Percentiles rank a stretch among this genome's conserved stretches.
Conservation (phyloP, 2,888 invertebrate species). For the Venusia cambrica region DNA sequence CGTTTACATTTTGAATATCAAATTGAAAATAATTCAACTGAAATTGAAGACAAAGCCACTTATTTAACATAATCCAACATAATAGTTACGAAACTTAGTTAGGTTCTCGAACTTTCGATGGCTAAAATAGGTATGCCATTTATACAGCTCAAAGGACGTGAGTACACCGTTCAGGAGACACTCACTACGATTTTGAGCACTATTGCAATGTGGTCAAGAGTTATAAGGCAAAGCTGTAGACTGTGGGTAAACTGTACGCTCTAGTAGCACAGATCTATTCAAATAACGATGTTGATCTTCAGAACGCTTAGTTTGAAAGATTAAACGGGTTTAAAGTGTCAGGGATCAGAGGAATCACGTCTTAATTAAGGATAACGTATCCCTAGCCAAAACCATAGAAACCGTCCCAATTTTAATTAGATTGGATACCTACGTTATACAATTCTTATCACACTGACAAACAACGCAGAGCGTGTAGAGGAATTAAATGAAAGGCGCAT, state of each 20-base stretch:
- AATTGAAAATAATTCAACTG: no score
- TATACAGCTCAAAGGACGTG: no score
- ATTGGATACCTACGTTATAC: no score
- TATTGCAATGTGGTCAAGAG: not conserved
- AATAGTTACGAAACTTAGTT: conserved; percentile 1
- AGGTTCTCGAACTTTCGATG: conserved; percentile 4
- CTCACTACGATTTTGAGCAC: not conserved
- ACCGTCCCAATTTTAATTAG: no score
- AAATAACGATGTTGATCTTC: conserved; percentile 17
- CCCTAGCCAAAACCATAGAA: no score
- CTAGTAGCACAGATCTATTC: conserved; percentile 11
- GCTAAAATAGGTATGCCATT: conserved; percentile 10
- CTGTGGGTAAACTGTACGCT: conserved; percentile 2
- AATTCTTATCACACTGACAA: no score
- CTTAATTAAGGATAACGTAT: conserved; percentile 13
- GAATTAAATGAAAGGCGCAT: no score
- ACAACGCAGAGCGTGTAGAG: no score
- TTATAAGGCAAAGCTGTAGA: not conserved
- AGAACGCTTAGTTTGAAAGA: conserved; percentile 16
- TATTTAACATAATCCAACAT: not conserved
- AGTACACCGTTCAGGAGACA: not conserved
- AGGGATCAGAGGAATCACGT: conserved; percentile 10
- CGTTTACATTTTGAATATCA: no score
- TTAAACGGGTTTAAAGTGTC: conserved; percentile 12
- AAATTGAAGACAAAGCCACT: no score